Percentiles rank a stretch among this genome's conserved stretches.
Evolutionary conservation across 2,797 vertebrate genomes (phyloP).

Genomic region (Enteromius unitaeniatus): DNA sequence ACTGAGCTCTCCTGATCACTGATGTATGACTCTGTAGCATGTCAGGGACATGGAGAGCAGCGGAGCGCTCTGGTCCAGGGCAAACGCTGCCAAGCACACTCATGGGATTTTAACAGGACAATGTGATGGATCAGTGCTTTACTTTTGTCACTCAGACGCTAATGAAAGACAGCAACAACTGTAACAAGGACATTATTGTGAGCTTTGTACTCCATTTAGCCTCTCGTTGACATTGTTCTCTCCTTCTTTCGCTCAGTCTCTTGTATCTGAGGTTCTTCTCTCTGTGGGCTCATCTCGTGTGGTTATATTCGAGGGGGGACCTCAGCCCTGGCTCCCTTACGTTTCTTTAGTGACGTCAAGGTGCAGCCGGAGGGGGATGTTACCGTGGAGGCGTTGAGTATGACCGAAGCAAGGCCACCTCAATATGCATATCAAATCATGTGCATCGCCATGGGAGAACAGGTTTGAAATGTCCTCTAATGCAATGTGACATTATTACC

Average conservation of each 20-base stretch:
- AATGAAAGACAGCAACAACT: slow-evolving; percentile 20
- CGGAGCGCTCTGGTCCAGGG: background rate
- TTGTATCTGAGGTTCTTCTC: slow-evolving; percentile 60
- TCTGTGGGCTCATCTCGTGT: slow-evolving; percentile 66
- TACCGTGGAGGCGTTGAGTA: slow-evolving; percentile 55
- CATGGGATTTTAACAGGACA: slow-evolving; percentile 28
- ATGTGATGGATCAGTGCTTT: slow-evolving; percentile 23
- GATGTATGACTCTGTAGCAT: slow-evolving; percentile 45
- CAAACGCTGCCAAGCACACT: slow-evolving; percentile 29
- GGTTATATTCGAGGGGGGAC: slow-evolving; percentile 70
- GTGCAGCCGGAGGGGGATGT: slow-evolving; percentile 51
- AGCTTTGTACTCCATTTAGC: slow-evolving; percentile 18
- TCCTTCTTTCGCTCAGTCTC: slow-evolving; percentile 35
- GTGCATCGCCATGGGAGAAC: slow-evolving; percentile 68
- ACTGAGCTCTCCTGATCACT: background rate
- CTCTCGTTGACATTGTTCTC: slow-evolving; percentile 22
- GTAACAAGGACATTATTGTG: slow-evolving; percentile 4
- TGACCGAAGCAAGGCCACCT: slow-evolving; percentile 65
- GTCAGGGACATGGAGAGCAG: slow-evolving; percentile 20
- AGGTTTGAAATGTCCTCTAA: slow-evolving; percentile 65
- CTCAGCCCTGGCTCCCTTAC: slow-evolving; percentile 66
- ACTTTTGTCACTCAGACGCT: slow-evolving; percentile 18
- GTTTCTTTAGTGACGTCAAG: slow-evolving; percentile 70
- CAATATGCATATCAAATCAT: slow-evolving; percentile 66
- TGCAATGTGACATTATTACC: background rate